Percentiles rank a stretch among this genome's conserved stretches.
Conservation (phyloP, 2,888 invertebrate genomes). For the Eilema caniola region DNA sequence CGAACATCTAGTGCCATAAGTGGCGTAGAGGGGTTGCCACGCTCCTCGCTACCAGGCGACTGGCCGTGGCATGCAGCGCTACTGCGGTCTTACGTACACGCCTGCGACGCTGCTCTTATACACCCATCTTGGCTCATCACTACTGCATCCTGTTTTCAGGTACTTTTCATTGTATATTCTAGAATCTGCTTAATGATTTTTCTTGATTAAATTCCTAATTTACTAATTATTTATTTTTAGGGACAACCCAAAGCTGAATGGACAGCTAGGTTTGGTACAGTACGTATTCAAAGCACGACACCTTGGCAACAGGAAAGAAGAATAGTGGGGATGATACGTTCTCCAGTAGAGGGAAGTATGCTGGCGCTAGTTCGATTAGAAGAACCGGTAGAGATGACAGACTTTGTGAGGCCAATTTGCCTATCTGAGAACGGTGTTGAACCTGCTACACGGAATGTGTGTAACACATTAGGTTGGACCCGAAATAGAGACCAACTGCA, state of each 20-base stretch:
- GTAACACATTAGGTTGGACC: constrained; percentile 95
- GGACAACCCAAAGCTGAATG: constrained; percentile 96
- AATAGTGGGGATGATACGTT: constrained; percentile 95
- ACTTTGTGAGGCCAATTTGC: constrained; percentile 94
- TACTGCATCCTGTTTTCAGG: constrained; percentile 94
- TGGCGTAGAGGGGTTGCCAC: constrained; percentile 87
- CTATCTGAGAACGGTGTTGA: constrained; percentile 87
- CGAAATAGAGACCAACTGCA: constrained; percentile 94
- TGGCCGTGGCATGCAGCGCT: constrained; percentile 98
- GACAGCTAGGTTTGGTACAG: constrained; percentile 92
- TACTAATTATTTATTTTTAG: constrained; percentile 59
- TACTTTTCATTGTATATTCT: constrained; percentile 34
- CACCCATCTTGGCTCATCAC: constrained; percentile 94
- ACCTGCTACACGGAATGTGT: constrained; percentile 78
- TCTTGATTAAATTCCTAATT: neutral
- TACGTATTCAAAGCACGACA: constrained; percentile 92
- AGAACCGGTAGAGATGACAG: constrained; percentile 91
- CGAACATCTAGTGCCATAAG: constrained; percentile 78
- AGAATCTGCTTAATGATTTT: neutral
- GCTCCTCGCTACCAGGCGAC: constrained; percentile 93
- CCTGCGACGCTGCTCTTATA: constrained; percentile 95
- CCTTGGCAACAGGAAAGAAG: constrained; percentile 96
- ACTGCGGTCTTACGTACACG: constrained; percentile 93
- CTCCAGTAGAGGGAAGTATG: constrained; percentile 95
- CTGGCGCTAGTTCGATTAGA: constrained; percentile 93